These are phyloP conservation scores for Rhaphigaster nebulosa DNA, from an alignment of 2,888 invertebrate genomes.

Conservation along the genomic window DNA sequence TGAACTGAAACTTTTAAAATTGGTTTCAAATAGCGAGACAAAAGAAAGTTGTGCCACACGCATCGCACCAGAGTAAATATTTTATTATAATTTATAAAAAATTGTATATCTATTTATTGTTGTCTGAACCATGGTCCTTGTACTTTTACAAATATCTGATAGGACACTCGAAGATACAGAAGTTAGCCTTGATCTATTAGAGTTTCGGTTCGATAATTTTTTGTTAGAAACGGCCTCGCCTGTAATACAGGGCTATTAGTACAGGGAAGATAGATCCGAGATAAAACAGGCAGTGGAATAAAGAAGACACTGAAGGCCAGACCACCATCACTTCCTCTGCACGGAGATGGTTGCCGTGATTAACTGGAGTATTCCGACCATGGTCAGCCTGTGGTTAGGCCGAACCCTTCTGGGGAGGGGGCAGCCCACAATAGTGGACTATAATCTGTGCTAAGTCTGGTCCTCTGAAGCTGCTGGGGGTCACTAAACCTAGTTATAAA, in stretches of 20 bases:
- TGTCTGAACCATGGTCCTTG: no score
- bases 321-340: not conserved
- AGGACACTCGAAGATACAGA: no score
- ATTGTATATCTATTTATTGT: no score
- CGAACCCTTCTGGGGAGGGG: no score
- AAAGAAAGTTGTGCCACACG: no score
- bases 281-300: not conserved
- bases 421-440: not conserved
- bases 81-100: no score
- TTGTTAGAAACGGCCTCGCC: not conserved
- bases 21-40: no score
- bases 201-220: not conserved
- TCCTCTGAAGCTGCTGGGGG: no score
- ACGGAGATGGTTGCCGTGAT: not conserved
- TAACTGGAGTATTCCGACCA: not conserved
- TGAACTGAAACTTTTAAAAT: no score
- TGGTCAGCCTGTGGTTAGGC: not conserved
- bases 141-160: no score
- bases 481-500: no score
- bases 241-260: not conserved
- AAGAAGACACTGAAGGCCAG: not conserved
- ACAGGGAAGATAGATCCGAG: not conserved
- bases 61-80: no score
- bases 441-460: not conserved
- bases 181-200: not conserved